Percentiles rank a stretch among this genome's conserved stretches.
Conservation (phyloP, 2,797 vertebrate genomes). For the Coregonus suidteri region DNA sequence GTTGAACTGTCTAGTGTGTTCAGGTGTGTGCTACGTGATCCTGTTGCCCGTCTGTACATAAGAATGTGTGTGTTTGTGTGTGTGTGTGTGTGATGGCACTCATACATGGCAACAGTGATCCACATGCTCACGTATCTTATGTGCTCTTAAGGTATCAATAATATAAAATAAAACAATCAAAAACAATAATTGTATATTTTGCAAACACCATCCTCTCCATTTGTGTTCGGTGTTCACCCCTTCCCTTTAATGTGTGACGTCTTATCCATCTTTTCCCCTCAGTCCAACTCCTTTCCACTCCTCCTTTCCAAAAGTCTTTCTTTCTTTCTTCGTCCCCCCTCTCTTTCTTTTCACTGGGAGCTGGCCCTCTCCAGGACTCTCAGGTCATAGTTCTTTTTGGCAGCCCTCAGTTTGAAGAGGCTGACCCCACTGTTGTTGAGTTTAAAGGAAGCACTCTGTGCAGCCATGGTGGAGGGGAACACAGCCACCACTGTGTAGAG, state of each 20-base stretch:
- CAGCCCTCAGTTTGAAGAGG: constrained; percentile 94
- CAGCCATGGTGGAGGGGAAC: constrained; percentile 95
- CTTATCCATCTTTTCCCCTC: constrained; percentile 20
- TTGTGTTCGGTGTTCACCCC: constrained; percentile 52
- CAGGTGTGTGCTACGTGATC: constrained; percentile 72
- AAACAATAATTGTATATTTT: constrained; percentile 59
- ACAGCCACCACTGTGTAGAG: constrained; percentile 98
- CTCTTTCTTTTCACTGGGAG: constrained; percentile 83
- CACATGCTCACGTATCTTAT: constrained; percentile 78
- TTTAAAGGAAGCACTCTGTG: constrained; percentile 96
- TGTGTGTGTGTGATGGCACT: constrained; percentile 58
- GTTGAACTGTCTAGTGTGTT: constrained; percentile 78
- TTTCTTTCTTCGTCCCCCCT: constrained; percentile 40
- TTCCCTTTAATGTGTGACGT: constrained; percentile 27
- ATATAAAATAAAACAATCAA: constrained; percentile 66
- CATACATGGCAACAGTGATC: constrained; percentile 75
- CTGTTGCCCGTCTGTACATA: constrained; percentile 62
- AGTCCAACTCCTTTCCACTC: constrained; percentile 36
- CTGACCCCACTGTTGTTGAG: constrained; percentile 93
- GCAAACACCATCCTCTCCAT: constrained; percentile 65
- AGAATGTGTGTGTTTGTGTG: constrained; percentile 34
- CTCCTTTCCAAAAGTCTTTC: constrained; percentile 47
- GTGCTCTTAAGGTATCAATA: constrained; percentile 79
- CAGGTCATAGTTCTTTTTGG: constrained; percentile 98
- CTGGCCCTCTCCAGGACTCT: constrained; percentile 95